Evolutionary conservation across 2,797 vertebrate species (phyloP).

Genomic region (Sebastes taczanowskii): DNA sequence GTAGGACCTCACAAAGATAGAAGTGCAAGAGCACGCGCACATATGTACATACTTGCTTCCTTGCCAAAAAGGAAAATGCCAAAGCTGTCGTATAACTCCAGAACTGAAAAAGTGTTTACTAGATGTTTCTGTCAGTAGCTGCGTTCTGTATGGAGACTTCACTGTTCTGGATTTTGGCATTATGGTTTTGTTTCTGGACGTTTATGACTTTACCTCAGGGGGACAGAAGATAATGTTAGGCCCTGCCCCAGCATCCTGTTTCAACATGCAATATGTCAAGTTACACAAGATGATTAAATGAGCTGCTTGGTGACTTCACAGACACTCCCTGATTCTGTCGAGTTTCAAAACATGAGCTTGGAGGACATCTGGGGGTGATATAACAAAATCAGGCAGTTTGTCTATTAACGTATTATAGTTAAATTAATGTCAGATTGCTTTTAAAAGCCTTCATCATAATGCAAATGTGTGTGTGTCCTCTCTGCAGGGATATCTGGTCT

Average conservation of each 20-base stretch:
- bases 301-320: not conserved
- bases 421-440: not conserved
- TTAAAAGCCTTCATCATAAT: not conserved
- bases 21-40: not conserved
- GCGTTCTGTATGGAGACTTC: not conserved
- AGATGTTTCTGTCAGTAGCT: not conserved
- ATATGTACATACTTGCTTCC: not conserved
- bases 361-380: not conserved
- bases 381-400: not conserved
- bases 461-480: not conserved
- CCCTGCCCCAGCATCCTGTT: slow-evolving; percentile 2
- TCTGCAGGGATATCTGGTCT: slow-evolving; percentile 93
- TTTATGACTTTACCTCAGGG: slow-evolving; percentile 11
- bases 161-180: not conserved
- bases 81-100: not conserved
- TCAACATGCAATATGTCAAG: slow-evolving; percentile 9
- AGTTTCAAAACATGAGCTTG: not conserved
- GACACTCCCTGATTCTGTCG: not conserved
- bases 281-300: not conserved
- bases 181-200: not conserved
- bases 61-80: not conserved
- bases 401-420: not conserved
- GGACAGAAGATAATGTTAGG: not conserved
- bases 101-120: not conserved
- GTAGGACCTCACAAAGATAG: not conserved